Conservation (phyloP, 2,113 vertebrate species). For the Podarcis muralis region DNA sequence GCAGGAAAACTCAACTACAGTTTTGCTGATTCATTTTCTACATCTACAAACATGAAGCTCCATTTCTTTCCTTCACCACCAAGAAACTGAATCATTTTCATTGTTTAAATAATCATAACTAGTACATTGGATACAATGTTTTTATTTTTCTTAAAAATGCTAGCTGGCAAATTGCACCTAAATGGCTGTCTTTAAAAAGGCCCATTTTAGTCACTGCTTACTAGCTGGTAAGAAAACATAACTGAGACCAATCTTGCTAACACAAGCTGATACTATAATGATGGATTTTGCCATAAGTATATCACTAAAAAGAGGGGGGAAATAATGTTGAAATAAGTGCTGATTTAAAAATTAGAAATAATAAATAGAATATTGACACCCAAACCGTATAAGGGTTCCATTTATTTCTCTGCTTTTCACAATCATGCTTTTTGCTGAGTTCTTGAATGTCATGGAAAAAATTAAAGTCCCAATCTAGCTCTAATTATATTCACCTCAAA, state of each 20-base stretch:
- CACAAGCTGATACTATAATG: constrained; percentile 10
- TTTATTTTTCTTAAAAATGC: constrained; percentile 59
- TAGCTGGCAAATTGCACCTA: constrained; percentile 68
- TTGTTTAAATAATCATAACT: constrained; percentile 66
- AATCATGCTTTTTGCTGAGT: not conserved
- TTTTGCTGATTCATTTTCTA: constrained; percentile 62
- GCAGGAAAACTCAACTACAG: constrained; percentile 73
- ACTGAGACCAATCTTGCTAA: constrained; percentile 39
- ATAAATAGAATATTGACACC: not conserved
- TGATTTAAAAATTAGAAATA: constrained; percentile 44
- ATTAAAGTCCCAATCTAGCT: not conserved
- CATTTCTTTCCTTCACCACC: constrained; percentile 63
- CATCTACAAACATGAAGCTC: constrained; percentile 60
- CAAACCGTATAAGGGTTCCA: too few species aligned
- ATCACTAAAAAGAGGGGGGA: constrained; percentile 4
- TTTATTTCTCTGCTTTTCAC: constrained; percentile 36
- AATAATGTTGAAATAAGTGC: constrained; percentile 20
- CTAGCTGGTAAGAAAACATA: constrained; percentile 44
- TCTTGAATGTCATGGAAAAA: constrained; percentile 29
- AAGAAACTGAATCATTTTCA: constrained; percentile 63
- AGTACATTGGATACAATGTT: constrained; percentile 65
- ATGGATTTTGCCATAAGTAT: constrained; percentile 4
- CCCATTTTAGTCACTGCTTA: constrained; percentile 59
- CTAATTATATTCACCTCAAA: not conserved
- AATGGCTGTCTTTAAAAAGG: constrained; percentile 65